Base-by-base conservation (phyloP, 1,140 invertebrate species). In the Drosophila santomea region DNA sequence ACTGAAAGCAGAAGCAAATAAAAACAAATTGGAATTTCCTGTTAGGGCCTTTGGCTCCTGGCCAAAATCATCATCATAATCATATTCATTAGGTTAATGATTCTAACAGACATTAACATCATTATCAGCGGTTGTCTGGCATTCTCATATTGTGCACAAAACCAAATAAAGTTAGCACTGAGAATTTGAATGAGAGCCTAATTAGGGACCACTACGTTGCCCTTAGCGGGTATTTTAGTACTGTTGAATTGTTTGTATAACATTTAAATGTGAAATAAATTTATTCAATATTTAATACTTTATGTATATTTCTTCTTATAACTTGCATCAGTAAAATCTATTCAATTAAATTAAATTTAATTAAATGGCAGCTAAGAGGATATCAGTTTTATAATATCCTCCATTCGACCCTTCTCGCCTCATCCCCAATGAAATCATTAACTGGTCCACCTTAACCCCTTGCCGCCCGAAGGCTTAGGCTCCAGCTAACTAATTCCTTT, bases 341-440 rank as follows among this genome's bases (percentile, higher is more conserved):
- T 17, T 17, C 17, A 17, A 17, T 17, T 17, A 17, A 17, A 17
- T 17, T 17, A 0, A 17, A 17, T 17, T 17, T 17, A 17, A 17
- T 17, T 17, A 17, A 32, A 32, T 32, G 2, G 8, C 8, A 32
- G 8, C 32, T 32, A 8, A 67, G 44, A 66, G 60, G 23, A 14
- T 69, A 41, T 41, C 8, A 17, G 51, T 48, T 69, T 71, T 20
- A 50, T 28, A 12, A 57, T 43, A 38, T 58, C 14, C 14, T 56
- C 32, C 32, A 1, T 39, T 17, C 17, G 36, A 56, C 20, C 28
- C 52, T 48, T 14, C n/a, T 15, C 6, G 48, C 28, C 44, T 47
- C 28, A 36, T 57, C 25, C 74, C 66, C 73, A 76, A 80, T 84
- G 66, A 80, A 84, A 84, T 85, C 80, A 76, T 84, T 74, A 84